Conservation (phyloP, 2,888 invertebrate species). For the Furcula furcula region DNA sequence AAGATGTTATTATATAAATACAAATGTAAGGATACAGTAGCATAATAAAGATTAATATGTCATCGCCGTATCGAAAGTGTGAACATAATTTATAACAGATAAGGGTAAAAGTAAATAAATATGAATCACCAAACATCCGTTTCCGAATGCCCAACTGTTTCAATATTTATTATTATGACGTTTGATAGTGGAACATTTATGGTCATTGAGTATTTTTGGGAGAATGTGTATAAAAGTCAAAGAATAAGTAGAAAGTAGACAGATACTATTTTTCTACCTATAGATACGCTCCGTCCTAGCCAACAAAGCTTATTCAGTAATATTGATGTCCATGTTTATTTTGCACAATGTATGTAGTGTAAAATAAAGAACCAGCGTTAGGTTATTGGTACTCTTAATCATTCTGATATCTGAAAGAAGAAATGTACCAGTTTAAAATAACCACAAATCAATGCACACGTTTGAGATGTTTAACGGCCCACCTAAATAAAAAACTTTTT, state of each 20-base stretch:
- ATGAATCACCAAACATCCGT: constrained; percentile 46
- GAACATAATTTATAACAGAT: constrained; percentile 24
- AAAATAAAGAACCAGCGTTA: background rate
- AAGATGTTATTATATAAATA: background rate
- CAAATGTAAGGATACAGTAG: background rate
- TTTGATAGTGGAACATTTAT: constrained; percentile 10
- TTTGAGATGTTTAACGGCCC: too few relatives aligned
- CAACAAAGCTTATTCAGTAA: too few relatives aligned
- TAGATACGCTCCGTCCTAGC: too few relatives aligned
- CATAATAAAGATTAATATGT: constrained; percentile 16
- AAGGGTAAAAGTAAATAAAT: constrained; percentile 35
- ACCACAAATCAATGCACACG: too few relatives aligned
- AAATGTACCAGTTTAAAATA: background rate
- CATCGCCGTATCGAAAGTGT: constrained; percentile 15
- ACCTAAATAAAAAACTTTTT: too few relatives aligned
- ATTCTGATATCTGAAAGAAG: background rate
- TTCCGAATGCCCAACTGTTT: constrained; percentile 26
- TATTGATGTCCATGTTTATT: background rate
- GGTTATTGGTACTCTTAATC: background rate
- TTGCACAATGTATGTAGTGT: background rate
- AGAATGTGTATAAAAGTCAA: background rate
- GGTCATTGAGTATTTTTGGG: constrained; percentile 3
- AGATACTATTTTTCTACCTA: background rate
- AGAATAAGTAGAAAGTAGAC: background rate
- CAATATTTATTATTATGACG: constrained; percentile 24